Base-by-base conservation (phyloP, 2,888 invertebrate species). In the Chironomus riparius region DNA sequence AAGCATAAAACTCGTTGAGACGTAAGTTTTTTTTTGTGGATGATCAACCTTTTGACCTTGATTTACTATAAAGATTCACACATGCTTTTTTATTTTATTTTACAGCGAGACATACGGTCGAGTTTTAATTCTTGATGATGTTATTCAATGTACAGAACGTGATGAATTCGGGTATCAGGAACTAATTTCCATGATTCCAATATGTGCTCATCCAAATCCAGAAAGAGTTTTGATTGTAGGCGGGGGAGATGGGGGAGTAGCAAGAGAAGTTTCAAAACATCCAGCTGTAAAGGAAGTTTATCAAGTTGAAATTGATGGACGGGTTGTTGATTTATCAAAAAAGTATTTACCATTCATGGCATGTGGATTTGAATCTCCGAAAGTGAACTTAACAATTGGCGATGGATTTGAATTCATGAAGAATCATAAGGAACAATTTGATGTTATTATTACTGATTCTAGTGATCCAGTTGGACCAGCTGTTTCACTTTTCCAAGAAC, bases 161-260 rank as follows among this genome's bases (percentile, higher is more conserved):
- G 99, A 99, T 86, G 99, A 99, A 83, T 97, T 94, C 84, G 90
- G 97, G 0, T 99, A 99, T 83, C 98, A 98, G 85, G 99, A 99
- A 86, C 98, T 98, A 97, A 94, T 99, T 80, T 89, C 97, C 0
- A 96, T 97, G 82, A 84, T 99, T 68, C 97, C 99, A 0, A 85
- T 99, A 1, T 95, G 94, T 82, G 90, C 91, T 79, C 99, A 99
- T 84, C 91, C 92, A 4, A 90, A 92, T 80, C 99, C 99, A 0
- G 90, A 92, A 81, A 92, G 91, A 79, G 98, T 96, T 13, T 86
- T 96, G 38, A 93, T 97, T 78, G 93, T 97, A 10, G 97, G 97
- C 0, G 97, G 99, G 0, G 99, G 98, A 0, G 99, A 98, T 0
- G 98, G 99, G 84, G 99, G 98, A 0, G 97, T 98, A 4, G 95